Evolutionary conservation across 2,888 invertebrate species (phyloP).

Genomic region (Furcula furcula): DNA sequence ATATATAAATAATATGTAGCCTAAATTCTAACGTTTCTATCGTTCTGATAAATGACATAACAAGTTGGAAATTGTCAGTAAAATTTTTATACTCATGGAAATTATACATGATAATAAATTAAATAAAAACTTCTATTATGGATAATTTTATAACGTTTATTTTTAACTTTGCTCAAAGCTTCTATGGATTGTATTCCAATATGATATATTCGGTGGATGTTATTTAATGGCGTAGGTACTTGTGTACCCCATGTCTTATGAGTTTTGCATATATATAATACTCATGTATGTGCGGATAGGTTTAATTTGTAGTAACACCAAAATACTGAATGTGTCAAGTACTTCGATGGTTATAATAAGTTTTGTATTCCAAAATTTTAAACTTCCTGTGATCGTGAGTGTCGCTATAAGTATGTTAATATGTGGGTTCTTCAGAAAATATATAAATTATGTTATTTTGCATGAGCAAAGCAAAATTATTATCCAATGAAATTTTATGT

Average conservation of each 20-base stretch:
- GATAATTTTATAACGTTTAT: constrained; percentile 34
- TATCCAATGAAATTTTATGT: constrained; percentile 66
- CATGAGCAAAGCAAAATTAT: constrained; percentile 49
- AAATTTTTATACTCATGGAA: constrained; percentile 63
- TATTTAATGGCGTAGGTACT: constrained; percentile 27
- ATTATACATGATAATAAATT: constrained; percentile 38
- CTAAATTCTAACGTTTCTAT: constrained; percentile 53
- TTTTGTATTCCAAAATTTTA: constrained; percentile 77
- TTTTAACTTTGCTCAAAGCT: constrained; percentile 67
- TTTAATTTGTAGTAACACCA: constrained; percentile 71
- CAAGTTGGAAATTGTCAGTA: constrained; percentile 52
- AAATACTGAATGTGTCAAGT: constrained; percentile 54
- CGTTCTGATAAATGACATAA: constrained; percentile 41
- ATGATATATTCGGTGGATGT: constrained; percentile 32
- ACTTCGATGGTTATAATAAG: constrained; percentile 59
- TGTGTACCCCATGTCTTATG: constrained; percentile 32
- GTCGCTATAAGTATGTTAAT: constrained; percentile 68
- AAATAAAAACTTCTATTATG: constrained; percentile 32
- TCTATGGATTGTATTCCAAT: constrained; percentile 32
- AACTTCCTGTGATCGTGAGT: constrained; percentile 79
- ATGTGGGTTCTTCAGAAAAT: constrained; percentile 69
- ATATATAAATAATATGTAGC: constrained; percentile 50
- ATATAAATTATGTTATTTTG: constrained; percentile 74
- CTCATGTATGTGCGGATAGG: constrained; percentile 52
- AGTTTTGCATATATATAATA: constrained; percentile 49